A percentile compares a stretch with the other conserved stretches of the same genome.
Conservation (phyloP, 2,888 invertebrate genomes). For the Mactromeris polynyma region DNA sequence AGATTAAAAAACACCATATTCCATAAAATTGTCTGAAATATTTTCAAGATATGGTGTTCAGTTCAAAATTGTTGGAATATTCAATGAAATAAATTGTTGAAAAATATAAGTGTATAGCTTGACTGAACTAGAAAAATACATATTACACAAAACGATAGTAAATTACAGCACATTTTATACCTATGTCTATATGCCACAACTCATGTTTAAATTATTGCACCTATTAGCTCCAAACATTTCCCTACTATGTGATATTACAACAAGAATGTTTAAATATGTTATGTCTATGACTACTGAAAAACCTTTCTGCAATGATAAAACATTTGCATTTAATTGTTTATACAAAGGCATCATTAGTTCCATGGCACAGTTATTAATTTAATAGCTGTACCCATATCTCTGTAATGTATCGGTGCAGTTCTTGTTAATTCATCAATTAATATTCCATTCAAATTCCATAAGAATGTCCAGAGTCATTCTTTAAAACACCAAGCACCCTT, state of each 20-base stretch:
- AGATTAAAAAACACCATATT: neutral
- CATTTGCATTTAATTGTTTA: neutral
- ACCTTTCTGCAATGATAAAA: neutral
- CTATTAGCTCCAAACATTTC: neutral
- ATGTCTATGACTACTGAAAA: neutral
- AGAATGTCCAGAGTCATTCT: neutral
- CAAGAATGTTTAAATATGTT: neutral
- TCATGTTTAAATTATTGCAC: constrained; percentile 7
- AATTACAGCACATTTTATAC: neutral
- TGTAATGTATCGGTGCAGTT: neutral
- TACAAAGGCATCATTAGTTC: neutral
- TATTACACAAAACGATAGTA: neutral
- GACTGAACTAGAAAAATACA: neutral
- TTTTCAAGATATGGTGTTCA: neutral
- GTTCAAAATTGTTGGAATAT: neutral
- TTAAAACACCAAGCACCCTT: neutral
- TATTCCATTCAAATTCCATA: neutral
- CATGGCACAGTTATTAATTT: neutral
- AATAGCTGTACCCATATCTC: neutral
- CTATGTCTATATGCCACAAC: neutral
- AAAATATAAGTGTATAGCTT: neutral
- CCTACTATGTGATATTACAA: neutral
- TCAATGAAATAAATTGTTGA: neutral
- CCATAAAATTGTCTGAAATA: neutral
- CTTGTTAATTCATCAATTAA: neutral